Conservation (phyloP, 1,140 invertebrate species). For the Gonatopus flavifemur region DNA sequence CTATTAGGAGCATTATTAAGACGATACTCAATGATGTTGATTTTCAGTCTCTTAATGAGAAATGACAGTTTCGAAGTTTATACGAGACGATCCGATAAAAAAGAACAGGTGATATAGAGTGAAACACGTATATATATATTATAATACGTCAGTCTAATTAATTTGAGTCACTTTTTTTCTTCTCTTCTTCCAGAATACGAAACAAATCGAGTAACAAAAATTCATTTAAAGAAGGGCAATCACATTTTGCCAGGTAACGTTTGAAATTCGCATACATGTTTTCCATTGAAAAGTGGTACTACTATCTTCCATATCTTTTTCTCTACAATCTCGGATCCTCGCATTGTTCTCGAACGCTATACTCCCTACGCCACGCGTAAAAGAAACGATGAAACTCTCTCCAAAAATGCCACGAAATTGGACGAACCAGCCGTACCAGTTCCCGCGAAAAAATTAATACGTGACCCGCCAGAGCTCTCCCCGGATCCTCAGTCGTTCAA, state of each 20-base stretch:
- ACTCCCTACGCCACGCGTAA: conserved; percentile 10
- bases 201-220: no score
- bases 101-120: conserved; percentile 16
- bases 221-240: no score
- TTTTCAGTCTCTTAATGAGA: conserved; percentile 17
- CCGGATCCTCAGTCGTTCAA: no score
- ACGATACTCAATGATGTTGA: no score
- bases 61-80: conserved; percentile 6
- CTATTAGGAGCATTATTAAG: not conserved
- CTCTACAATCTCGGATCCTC: conserved; percentile 3
- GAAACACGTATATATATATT: not conserved
- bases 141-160: conserved; percentile 2
- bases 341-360: no score
- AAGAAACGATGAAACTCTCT: conserved; percentile 28
- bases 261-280: no score
- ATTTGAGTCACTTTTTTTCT: conserved; percentile 11
- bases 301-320: not conserved
- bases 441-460: conserved; percentile 39
- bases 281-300: no score
- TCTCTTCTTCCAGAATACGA: no score
- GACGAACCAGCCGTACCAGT: conserved; percentile 35
- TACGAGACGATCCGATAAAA: conserved; percentile 5
- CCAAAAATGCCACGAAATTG: conserved; percentile 34
- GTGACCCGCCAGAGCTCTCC: conserved; percentile 31
- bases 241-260: no score